Evolutionary conservation across 2,797 vertebrate species (phyloP).

Genomic region (Tamandua tetradactyla): DNA sequence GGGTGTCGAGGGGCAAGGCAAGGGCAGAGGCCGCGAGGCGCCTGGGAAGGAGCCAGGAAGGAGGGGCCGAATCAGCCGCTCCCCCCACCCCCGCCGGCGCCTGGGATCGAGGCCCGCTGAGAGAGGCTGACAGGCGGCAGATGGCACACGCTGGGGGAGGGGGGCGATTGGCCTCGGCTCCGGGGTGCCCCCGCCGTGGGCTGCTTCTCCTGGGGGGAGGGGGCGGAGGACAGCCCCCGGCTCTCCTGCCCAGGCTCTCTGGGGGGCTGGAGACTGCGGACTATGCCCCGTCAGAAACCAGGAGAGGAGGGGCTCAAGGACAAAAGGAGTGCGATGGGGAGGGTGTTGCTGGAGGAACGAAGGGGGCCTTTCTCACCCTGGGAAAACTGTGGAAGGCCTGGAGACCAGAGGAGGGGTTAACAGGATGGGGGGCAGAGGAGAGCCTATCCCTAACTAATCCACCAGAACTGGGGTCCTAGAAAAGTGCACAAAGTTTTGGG

Average conservation of each 20-base stretch:
- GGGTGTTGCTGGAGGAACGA: neutral
- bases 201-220: conserved; percentile 61
- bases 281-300: neutral
- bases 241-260: conserved; percentile 28
- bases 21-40: conserved; percentile 72
- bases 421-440: neutral
- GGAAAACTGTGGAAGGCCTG: neutral
- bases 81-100: conserved; percentile 75
- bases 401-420: neutral
- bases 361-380: neutral
- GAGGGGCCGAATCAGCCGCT: conserved; percentile 60
- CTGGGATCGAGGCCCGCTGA: conserved; percentile 77
- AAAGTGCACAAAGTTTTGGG: neutral
- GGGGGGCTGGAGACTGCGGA: conserved; percentile 39
- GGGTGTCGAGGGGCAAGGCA: conserved; percentile 63
- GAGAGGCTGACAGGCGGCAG: conserved; percentile 81
- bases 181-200: conserved; percentile 72
- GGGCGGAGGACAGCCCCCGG: conserved; percentile 50
- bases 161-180: conserved; percentile 69
- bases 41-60: conserved; percentile 74
- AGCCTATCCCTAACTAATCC: neutral
- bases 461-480: neutral
- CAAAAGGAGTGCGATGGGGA: conserved; percentile 55
- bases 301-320: neutral
- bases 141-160: conserved; percentile 79